Evolutionary conservation across 92 coral and sea anemone species (phyloP).

Genomic region (Palythoa grandiflora): DNA sequence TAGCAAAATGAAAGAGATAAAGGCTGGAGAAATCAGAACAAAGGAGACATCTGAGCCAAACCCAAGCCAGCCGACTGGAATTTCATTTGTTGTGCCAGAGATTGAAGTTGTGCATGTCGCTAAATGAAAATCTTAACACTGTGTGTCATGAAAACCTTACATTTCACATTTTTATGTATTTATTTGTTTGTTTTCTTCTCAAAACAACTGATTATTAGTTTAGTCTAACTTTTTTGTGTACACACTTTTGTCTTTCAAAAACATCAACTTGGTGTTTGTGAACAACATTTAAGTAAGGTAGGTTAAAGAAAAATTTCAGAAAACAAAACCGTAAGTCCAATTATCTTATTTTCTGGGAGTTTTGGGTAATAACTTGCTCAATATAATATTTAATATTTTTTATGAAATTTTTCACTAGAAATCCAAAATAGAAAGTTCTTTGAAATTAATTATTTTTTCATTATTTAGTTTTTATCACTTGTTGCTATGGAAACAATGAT

Average conservation of each 20-base stretch:
- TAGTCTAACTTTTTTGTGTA: not conserved
- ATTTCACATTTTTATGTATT: not conserved
- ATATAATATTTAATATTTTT: conserved; percentile 12
- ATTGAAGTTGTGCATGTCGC: conserved; percentile 26
- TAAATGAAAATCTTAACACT: conserved; percentile 17
- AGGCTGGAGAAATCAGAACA: conserved; percentile 36
- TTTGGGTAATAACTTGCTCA: conserved; percentile 27
- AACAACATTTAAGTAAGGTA: conserved; percentile 2
- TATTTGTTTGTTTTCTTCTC: conserved; percentile 4
- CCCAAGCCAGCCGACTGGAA: conserved; percentile 14
- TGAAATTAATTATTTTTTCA: conserved; percentile 21
- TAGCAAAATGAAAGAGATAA: conserved; percentile 3
- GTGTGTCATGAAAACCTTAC: conserved; percentile 38
- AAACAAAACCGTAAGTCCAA: conserved; percentile 15
- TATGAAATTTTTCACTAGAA: not conserved
- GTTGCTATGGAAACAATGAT: conserved; percentile 35
- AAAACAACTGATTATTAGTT: conserved; percentile 20
- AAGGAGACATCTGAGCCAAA: conserved; percentile 30
- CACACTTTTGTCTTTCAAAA: conserved; percentile 29
- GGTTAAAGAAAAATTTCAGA: conserved; percentile 1
- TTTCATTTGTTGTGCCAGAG: conserved; percentile 31
- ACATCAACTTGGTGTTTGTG: conserved; percentile 28
- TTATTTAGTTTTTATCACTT: conserved; percentile 10
- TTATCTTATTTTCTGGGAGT: conserved; percentile 22
- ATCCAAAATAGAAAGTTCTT: conserved; percentile 18